These are phyloP conservation scores for Epinotia bilunana DNA, from an alignment of 2,888 invertebrate species.

Conservation along the genomic window DNA sequence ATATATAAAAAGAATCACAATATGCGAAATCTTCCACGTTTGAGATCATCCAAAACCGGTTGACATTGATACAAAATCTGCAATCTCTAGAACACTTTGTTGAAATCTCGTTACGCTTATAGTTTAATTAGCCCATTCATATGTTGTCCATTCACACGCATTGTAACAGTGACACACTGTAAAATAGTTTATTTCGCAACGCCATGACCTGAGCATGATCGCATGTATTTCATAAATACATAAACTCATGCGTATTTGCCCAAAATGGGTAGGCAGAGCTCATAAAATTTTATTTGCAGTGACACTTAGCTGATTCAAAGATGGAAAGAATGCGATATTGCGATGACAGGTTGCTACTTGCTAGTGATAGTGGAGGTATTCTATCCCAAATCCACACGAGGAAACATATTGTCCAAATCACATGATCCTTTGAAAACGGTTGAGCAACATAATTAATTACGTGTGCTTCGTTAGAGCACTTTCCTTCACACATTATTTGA, in stretches of 20 bases:
- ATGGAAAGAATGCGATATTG: too few relatives aligned
- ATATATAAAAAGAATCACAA: background rate
- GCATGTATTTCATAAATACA: slow-evolving; percentile 20
- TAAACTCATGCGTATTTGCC: too few relatives aligned
- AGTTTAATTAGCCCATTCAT: slow-evolving; percentile 43
- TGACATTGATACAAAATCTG: slow-evolving; percentile 30
- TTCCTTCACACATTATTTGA: slow-evolving; percentile 28
- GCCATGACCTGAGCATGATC: slow-evolving; percentile 22
- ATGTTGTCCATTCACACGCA: slow-evolving; percentile 41
- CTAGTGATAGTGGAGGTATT: too few relatives aligned
- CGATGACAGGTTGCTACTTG: too few relatives aligned
- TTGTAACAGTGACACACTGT: slow-evolving; percentile 42
- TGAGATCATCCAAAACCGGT: slow-evolving; percentile 2
- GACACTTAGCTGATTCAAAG: background rate
- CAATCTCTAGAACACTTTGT: slow-evolving; percentile 25
- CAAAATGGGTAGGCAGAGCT: too few relatives aligned
- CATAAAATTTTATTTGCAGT: background rate
- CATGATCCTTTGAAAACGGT: slow-evolving; percentile 40
- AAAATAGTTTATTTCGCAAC: slow-evolving; percentile 40
- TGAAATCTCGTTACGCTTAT: slow-evolving; percentile 41
- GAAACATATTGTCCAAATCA: slow-evolving; percentile 26
- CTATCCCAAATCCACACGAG: background rate
- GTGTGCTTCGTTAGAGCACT: slow-evolving; percentile 24
- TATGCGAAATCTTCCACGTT: background rate
- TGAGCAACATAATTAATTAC: slow-evolving; percentile 19